These are phyloP conservation scores for Nephrotoma guestfalica DNA, from an alignment of 2,888 invertebrate species.

Conservation along the genomic window DNA sequence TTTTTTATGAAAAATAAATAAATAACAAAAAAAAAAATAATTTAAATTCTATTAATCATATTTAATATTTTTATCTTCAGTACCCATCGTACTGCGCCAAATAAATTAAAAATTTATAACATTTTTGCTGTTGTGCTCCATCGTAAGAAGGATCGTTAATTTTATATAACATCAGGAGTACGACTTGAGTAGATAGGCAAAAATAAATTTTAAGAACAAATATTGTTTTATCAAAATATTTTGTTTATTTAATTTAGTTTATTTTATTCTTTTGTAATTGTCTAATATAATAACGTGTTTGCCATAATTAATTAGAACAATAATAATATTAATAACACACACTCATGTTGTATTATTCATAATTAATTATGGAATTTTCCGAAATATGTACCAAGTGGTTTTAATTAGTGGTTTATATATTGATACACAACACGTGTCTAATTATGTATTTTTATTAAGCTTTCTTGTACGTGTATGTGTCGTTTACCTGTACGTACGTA, in stretches of 20 bases:
- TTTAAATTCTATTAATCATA: background rate
- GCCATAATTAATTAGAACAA: background rate
- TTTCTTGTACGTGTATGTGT: too few species aligned
- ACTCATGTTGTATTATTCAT: background rate
- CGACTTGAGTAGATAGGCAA: background rate
- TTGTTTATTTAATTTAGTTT: background rate
- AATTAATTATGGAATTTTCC: too few species aligned
- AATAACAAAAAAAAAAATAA: background rate
- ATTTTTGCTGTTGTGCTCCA: background rate
- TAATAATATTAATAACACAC: background rate
- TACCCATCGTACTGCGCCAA: background rate
- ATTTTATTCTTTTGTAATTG: background rate
- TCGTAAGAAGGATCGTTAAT: background rate
- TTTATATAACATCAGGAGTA: background rate
- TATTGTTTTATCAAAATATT: background rate
- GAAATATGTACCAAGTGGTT: too few species aligned
- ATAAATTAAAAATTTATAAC: background rate
- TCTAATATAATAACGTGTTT: background rate
- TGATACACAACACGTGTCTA: too few species aligned
- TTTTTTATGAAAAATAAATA: background rate
- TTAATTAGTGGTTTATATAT: too few species aligned
- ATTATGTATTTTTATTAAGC: too few species aligned
- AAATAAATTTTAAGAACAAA: background rate
- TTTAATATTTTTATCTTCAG: background rate
- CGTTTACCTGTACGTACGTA: too few species aligned